Evolutionary conservation across 1,140 invertebrate species (phyloP).

Genomic region (Ladona fulva): DNA sequence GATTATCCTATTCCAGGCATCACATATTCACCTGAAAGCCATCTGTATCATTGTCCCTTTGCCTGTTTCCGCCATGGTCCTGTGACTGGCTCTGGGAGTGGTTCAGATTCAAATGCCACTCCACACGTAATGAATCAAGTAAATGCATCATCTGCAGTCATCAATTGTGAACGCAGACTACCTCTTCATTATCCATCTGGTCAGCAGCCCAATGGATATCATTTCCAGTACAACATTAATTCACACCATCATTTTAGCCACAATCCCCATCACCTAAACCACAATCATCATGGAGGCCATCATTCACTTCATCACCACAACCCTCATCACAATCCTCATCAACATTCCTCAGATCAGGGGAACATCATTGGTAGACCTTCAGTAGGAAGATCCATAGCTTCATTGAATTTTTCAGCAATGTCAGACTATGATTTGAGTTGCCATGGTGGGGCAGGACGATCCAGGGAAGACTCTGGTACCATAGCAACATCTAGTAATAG

Average conservation of each 20-base stretch:
- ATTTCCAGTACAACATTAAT: neutral
- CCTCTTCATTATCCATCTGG: neutral
- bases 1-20: conserved; percentile 84
- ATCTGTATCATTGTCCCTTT: conserved; percentile 76
- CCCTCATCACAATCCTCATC: conserved; percentile 24
- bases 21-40: conserved; percentile 70
- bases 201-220: conserved; percentile 34
- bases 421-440: neutral
- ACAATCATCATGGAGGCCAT: conserved; percentile 34
- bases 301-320: conserved; percentile 24
- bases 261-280: conserved; percentile 39
- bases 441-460: neutral
- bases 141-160: conserved; percentile 68
- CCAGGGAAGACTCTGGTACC: neutral
- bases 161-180: conserved; percentile 47
- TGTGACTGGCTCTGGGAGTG: conserved; percentile 35
- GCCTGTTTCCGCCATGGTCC: conserved; percentile 69
- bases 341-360: conserved; percentile 19
- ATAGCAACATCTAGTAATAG: neutral
- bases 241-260: conserved; percentile 39
- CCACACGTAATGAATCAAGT: conserved; percentile 36
- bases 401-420: neutral
- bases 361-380: neutral
- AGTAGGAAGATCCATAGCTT: neutral
- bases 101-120: conserved; percentile 1